Evolutionary conservation across 2,888 invertebrate species (phyloP).

Genomic region (Callinectes sapidus): DNA sequence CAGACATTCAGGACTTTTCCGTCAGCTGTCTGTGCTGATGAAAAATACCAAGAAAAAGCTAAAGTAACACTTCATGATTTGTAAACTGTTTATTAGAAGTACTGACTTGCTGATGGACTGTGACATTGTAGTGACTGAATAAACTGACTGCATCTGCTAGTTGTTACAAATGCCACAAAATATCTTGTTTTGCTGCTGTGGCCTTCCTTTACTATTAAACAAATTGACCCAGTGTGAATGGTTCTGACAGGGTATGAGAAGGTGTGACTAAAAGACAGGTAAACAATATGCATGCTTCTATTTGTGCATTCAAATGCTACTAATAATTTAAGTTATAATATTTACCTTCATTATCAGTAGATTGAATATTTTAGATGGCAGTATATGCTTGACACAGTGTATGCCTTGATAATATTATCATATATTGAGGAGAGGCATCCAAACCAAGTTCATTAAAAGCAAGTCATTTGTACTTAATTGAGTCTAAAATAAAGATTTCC

Average conservation of each 20-base stretch:
- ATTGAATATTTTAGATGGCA: neutral
- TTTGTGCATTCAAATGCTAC: neutral
- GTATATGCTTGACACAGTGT: neutral
- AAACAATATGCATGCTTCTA: neutral
- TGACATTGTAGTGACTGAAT: conserved; percentile 41
- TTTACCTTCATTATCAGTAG: neutral
- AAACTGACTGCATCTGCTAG: conserved; percentile 35
- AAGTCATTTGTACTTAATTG: neutral
- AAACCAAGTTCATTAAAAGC: neutral
- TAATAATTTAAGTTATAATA: conserved; percentile 15
- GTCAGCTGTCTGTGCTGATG: conserved; percentile 68
- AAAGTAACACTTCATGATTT: conserved; percentile 39
- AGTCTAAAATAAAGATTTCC: conserved; percentile 18
- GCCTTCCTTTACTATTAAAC: neutral
- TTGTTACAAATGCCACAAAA: neutral
- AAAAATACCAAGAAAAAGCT: conserved; percentile 62
- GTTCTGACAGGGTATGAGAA: neutral
- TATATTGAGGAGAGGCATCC: neutral
- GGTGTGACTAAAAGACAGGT: conserved; percentile 5
- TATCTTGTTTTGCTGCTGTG: neutral
- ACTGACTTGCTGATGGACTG: neutral
- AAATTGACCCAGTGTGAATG: neutral
- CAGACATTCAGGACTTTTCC: conserved; percentile 65
- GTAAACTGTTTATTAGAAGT: conserved; percentile 44
- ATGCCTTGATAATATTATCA: neutral